Percentiles rank a stretch among this genome's conserved stretches.
These are phyloP conservation scores for Epizoanthus ramosus DNA, from an alignment of 92 coral and sea anemone genomes.

Conservation along the genomic window DNA sequence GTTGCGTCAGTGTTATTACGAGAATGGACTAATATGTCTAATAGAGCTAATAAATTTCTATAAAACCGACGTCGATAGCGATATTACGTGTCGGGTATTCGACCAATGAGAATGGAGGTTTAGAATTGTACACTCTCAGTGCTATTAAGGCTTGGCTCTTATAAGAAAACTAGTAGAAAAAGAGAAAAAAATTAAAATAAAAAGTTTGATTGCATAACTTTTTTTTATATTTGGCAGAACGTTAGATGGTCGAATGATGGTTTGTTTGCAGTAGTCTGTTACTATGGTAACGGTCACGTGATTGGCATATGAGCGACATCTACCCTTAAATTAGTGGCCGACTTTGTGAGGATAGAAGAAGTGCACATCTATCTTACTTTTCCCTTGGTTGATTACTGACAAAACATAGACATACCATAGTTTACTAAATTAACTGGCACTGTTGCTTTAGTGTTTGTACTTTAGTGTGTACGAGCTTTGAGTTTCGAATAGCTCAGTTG, in stretches of 20 bases:
- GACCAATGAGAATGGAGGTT: too few species aligned
- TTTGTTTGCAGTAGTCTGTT: neutral
- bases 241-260: neutral
- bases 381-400: neutral
- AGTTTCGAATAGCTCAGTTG: too few species aligned
- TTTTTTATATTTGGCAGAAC: conserved; percentile 2
- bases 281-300: conserved; percentile 11
- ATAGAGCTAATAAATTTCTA: too few species aligned
- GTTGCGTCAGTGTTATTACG: too few species aligned
- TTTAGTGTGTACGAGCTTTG: too few species aligned
- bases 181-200: too few species aligned
- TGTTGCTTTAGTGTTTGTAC: neutral
- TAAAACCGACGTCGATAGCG: too few species aligned
- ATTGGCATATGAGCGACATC: neutral
- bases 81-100: too few species aligned
- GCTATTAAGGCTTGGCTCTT: too few species aligned
- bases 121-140: too few species aligned
- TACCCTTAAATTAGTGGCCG: neutral
- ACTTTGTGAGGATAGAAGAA: neutral
- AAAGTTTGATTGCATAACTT: neutral
- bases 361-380: conserved; percentile 7
- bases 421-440: neutral
- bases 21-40: too few species aligned
- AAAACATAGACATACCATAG: neutral
- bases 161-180: too few species aligned